phyloP scores from a whole-genome alignment of 2,888 invertebrate species.

The Philaethria dido region DNA sequence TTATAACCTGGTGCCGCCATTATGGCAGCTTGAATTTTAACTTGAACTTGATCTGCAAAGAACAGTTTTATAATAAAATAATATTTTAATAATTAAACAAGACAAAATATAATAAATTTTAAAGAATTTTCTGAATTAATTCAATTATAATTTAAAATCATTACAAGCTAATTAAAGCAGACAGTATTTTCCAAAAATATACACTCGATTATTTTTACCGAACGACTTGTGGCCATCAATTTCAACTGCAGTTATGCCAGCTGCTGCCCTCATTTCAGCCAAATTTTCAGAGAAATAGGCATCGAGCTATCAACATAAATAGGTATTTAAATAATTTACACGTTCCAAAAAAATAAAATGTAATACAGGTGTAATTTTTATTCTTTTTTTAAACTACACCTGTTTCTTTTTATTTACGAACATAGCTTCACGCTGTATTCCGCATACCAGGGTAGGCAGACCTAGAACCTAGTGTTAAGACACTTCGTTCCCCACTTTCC shows the following conservation, averaged over 20 bases:
- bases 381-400: too few relatives aligned
- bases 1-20: conserved; percentile 68
- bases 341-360: too few relatives aligned
- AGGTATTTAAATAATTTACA: too few relatives aligned
- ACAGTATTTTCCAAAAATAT: neutral
- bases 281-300: conserved; percentile 66
- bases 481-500: too few relatives aligned
- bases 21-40: conserved; percentile 69
- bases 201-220: conserved; percentile 52
- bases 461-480: too few relatives aligned
- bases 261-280: conserved; percentile 71
- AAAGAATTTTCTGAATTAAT: neutral
- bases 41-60: conserved; percentile 67
- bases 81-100: neutral
- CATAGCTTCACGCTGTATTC: too few relatives aligned
- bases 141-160: neutral
- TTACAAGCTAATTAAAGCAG: neutral
- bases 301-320: conserved; percentile 61
- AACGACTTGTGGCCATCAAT: conserved; percentile 57
- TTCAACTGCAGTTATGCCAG: conserved; percentile 70
- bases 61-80: neutral
- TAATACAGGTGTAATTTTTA: too few relatives aligned
- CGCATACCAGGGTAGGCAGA: too few relatives aligned
- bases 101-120: too few relatives aligned
- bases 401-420: too few relatives aligned